A percentile compares a stretch with the other conserved stretches of the same genome.
phyloP scores from a whole-genome alignment of 1,140 invertebrate species.

The Notospermus geniculatus region DNA sequence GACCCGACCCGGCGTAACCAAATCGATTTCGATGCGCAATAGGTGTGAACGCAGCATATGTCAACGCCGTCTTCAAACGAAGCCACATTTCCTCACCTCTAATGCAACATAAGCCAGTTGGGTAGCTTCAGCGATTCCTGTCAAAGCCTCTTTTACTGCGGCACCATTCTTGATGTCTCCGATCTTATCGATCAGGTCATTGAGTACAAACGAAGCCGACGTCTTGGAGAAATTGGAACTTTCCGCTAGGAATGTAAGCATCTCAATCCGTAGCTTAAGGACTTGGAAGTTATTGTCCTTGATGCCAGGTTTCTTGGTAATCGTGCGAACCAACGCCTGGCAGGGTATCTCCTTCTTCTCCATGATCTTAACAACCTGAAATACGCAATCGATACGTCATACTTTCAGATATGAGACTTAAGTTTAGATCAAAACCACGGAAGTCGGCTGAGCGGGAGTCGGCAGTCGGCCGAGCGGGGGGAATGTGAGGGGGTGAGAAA shows the following conservation, averaged over 20 bases:
- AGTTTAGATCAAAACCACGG: too few species aligned
- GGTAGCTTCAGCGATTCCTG: conserved; percentile 73
- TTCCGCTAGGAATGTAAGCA: conserved; percentile 74
- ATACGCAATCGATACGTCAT: too few species aligned
- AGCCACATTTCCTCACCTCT: conserved; percentile 58
- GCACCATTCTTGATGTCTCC: conserved; percentile 78
- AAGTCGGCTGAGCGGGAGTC: too few species aligned
- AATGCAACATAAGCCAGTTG: conserved; percentile 73
- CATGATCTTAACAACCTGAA: conserved; percentile 62
- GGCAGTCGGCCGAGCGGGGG: too few species aligned
- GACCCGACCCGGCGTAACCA: too few species aligned
- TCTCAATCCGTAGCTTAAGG: conserved; percentile 77
- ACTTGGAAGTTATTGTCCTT: conserved; percentile 94
- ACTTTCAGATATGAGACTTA: too few species aligned
- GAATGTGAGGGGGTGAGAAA: too few species aligned
- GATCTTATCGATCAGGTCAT: conserved; percentile 80
- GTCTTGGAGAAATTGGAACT: conserved; percentile 66
- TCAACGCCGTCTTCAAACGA: not conserved
- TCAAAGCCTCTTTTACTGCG: conserved; percentile 69
- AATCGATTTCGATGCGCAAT: too few species aligned
- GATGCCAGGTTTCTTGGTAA: conserved; percentile 84
- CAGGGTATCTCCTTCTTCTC: conserved; percentile 66
- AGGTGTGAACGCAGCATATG: too few species aligned
- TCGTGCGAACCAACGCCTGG: conserved; percentile 71
- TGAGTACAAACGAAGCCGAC: conserved; percentile 72